phyloP scores from a whole-genome alignment of 2,797 vertebrate genomes.

The Octomys mimax region DNA sequence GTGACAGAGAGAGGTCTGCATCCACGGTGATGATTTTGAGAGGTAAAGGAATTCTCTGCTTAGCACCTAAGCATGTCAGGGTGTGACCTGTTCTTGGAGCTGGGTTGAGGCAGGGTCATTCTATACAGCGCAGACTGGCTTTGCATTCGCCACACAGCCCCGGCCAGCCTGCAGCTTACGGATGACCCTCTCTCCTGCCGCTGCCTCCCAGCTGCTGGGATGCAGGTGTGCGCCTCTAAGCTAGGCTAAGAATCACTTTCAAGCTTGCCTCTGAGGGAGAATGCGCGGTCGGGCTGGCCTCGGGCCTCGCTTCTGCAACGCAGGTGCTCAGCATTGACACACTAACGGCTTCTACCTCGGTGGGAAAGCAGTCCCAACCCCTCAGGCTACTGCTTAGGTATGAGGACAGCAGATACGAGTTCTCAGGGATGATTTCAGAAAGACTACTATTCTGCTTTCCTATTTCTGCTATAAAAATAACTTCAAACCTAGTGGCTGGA shows the following conservation, averaged over 20 bases:
- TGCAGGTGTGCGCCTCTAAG: background rate
- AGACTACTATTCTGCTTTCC: background rate
- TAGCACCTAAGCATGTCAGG: background rate
- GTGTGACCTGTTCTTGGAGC: background rate
- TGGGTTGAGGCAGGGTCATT: background rate
- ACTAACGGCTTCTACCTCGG: background rate
- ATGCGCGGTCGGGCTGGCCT: background rate
- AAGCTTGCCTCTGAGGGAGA: background rate
- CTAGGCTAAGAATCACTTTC: background rate
- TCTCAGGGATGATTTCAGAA: background rate
- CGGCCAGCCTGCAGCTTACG: background rate
- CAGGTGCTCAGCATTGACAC: background rate
- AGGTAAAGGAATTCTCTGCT: background rate
- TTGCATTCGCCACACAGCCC: background rate
- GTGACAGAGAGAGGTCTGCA: background rate
- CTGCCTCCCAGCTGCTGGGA: background rate
- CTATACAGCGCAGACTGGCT: background rate
- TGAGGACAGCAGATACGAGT: background rate
- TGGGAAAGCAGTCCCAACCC: background rate
- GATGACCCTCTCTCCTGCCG: background rate
- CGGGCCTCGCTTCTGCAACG: background rate
- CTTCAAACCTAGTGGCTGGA: too few relatives aligned
- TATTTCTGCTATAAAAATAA: background rate
- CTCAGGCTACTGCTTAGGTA: background rate
- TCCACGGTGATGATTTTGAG: background rate